A percentile compares a stretch with the other conserved stretches of the same genome.
phyloP scores from a whole-genome alignment of 2,113 vertebrate species.

The Ochotona princeps region DNA sequence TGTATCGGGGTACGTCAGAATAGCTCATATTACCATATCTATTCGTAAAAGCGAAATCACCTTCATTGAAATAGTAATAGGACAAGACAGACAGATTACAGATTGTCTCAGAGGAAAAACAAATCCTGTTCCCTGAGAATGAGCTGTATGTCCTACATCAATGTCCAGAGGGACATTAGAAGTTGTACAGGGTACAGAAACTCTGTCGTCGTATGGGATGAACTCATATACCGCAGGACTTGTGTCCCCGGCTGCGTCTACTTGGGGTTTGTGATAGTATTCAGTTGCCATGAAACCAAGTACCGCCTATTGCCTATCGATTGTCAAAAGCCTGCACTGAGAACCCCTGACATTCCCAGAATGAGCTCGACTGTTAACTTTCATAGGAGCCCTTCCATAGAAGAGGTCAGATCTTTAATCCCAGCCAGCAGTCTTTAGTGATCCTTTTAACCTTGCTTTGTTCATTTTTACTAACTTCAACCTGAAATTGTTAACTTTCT shows the following conservation, averaged over 20 bases:
- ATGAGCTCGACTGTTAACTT: neutral
- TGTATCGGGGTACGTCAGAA: neutral
- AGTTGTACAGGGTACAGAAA: slow-evolving; percentile 30
- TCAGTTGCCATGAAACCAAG: neutral
- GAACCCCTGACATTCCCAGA: slow-evolving; percentile 14
- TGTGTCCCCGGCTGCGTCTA: neutral
- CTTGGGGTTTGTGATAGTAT: neutral
- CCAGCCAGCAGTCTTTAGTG: neutral
- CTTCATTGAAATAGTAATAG: slow-evolving; percentile 43
- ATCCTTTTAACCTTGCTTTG: neutral
- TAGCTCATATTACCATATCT: neutral
- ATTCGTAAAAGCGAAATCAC: slow-evolving; percentile 12
- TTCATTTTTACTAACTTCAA: neutral
- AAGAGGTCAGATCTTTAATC: neutral
- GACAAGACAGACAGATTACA: slow-evolving; percentile 35
- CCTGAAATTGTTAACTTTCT: neutral
- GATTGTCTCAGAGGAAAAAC: slow-evolving; percentile 42
- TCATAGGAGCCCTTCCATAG: neutral
- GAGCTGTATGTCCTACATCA: slow-evolving; percentile 50
- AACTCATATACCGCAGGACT: neutral
- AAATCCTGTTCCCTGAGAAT: neutral
- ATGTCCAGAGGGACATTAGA: slow-evolving; percentile 60
- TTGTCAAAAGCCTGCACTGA: neutral
- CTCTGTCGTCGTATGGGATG: slow-evolving; percentile 33
- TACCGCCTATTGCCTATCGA: neutral